Conservation (phyloP, 2,888 invertebrate species). For the Argyra leucocephala region DNA sequence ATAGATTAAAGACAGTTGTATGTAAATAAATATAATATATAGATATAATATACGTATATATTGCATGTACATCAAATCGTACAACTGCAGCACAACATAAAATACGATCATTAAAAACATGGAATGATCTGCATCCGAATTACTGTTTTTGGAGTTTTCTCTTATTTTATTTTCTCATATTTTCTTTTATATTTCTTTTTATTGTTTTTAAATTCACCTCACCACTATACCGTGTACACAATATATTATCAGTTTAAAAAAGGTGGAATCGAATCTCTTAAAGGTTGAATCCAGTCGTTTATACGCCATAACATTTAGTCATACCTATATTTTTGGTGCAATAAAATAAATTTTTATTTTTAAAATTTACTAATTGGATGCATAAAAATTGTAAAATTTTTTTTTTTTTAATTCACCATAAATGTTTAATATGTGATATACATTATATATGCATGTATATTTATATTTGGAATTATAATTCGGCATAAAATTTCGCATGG, state of each 20-base stretch:
- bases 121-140: constrained; percentile 6
- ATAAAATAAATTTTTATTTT: too few relatives aligned
- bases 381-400: background rate
- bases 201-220: background rate
- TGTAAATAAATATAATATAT: background rate
- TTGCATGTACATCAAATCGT: background rate
- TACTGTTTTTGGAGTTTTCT: background rate
- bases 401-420: background rate
- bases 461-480: too few relatives aligned
- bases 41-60: background rate
- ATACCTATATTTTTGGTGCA: too few relatives aligned
- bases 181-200: background rate
- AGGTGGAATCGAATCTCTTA: background rate
- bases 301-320: too few relatives aligned
- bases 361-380: background rate
- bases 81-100: background rate
- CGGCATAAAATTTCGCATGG: too few relatives aligned
- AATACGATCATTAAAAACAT: constrained; percentile 2
- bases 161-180: background rate
- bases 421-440: background rate
- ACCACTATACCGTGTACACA: background rate
- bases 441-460: too few relatives aligned
- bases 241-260: background rate
- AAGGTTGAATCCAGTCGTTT: background rate
- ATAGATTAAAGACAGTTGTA: background rate